phyloP scores from a whole-genome alignment of 2,113 vertebrate species.

The Ammodytes marinus region DNA sequence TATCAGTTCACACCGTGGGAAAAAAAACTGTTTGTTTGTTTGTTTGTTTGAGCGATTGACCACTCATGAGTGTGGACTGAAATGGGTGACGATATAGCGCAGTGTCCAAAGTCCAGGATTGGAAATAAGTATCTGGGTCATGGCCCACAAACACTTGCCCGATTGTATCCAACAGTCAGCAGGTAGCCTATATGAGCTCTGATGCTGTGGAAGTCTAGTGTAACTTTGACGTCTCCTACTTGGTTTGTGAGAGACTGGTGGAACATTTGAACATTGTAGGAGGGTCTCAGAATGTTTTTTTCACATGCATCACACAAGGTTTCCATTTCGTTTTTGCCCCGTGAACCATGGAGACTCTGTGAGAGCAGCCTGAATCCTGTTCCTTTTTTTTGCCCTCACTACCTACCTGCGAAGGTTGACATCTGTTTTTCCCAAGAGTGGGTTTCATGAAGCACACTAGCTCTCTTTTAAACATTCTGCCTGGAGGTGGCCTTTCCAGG shows the following conservation, averaged over 20 bases:
- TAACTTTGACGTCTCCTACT: background rate
- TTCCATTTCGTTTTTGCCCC: background rate
- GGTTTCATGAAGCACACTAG: background rate
- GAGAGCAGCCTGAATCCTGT: background rate
- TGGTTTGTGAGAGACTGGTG: background rate
- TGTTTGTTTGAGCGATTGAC: slow-evolving; percentile 14
- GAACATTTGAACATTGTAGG: no score
- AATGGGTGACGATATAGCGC: slow-evolving; percentile 59
- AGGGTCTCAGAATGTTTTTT: background rate
- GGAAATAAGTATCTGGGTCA: slow-evolving; percentile 76
- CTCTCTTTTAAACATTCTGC: background rate
- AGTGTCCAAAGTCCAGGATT: slow-evolving; percentile 44
- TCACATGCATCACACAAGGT: background rate
- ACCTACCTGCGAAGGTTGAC: background rate
- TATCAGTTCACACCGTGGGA: background rate
- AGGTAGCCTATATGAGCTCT: slow-evolving; percentile 35
- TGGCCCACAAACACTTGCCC: slow-evolving; percentile 75
- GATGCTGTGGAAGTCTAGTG: slow-evolving; percentile 59
- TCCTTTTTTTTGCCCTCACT: background rate
- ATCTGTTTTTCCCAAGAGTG: background rate
- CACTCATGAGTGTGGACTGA: slow-evolving; percentile 43
- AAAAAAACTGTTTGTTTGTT: slow-evolving; percentile 51
- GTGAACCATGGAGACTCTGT: background rate
- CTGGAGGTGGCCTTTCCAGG: background rate
- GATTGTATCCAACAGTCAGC: slow-evolving; percentile 72